phyloP scores from a whole-genome alignment of 2,797 vertebrate species.

The Balearica regulorum region DNA sequence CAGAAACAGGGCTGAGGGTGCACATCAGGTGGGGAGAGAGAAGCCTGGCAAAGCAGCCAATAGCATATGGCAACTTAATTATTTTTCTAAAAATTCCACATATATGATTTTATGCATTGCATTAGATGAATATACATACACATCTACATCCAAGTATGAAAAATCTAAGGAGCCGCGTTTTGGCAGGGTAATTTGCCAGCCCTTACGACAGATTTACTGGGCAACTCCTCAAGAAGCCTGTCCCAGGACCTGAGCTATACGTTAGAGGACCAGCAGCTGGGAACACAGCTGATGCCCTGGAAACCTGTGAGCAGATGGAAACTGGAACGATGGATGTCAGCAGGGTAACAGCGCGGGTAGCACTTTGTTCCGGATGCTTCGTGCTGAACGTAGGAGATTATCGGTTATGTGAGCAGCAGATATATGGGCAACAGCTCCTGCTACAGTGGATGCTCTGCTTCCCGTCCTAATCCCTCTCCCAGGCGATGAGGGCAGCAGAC shows the following conservation, averaged over 20 bases:
- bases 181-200: not conserved
- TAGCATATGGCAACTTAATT: not conserved
- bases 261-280: not conserved
- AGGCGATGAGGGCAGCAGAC: not conserved
- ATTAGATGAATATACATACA: not conserved
- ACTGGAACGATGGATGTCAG: not conserved
- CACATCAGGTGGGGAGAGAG: not conserved
- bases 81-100: not conserved
- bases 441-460: not conserved
- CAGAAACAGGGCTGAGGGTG: not conserved
- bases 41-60: not conserved
- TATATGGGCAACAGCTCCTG: not conserved
- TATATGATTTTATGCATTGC: not conserved
- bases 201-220: not conserved
- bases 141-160: not conserved
- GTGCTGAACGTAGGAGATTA: not conserved
- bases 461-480: not conserved
- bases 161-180: not conserved
- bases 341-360: not conserved
- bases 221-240: not conserved
- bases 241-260: fast-evolving
- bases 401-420: slow-evolving; percentile 26
- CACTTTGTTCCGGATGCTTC: slow-evolving; percentile 25
- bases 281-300: not conserved
- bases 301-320: not conserved